A percentile compares a stretch with the other conserved stretches of the same genome.
Conservation (phyloP, 2,797 vertebrate genomes). For the Neosalanx taihuensis region DNA sequence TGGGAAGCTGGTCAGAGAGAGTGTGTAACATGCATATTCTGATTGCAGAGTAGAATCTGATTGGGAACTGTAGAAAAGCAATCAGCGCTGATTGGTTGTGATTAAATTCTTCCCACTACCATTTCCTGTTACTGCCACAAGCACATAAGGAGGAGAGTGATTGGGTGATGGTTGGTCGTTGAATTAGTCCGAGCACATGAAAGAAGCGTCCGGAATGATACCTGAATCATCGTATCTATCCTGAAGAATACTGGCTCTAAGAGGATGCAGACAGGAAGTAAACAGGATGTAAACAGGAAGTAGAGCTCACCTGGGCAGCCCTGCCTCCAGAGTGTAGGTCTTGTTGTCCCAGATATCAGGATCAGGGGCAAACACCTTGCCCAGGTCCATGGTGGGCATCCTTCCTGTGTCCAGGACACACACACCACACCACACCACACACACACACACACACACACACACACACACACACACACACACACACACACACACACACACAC, state of each 20-base stretch:
- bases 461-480: slow-evolving; percentile 34
- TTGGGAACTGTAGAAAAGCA: slow-evolving; percentile 36
- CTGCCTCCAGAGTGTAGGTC: slow-evolving; percentile 85
- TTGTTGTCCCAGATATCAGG: slow-evolving; percentile 93
- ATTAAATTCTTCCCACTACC: slow-evolving; percentile 37
- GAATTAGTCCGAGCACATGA: too few species aligned
- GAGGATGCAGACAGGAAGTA: too few species aligned
- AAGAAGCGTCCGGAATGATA: too few species aligned
- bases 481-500: slow-evolving; percentile 9
- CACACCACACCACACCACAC: slow-evolving; percentile 13
- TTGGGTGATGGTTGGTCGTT: not conserved
- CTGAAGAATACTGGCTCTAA: too few species aligned
- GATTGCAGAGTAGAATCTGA: slow-evolving; percentile 45
- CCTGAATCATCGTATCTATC: too few species aligned
- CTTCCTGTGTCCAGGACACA: slow-evolving; percentile 77
- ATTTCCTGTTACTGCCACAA: not conserved
- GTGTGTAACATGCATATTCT: slow-evolving; percentile 15
- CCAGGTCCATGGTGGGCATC: slow-evolving; percentile 76
- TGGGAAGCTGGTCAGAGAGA: not conserved
- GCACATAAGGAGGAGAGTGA: not conserved
- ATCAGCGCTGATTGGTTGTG: slow-evolving; percentile 33
- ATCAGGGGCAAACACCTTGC: slow-evolving; percentile 87
- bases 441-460: slow-evolving; percentile 14
- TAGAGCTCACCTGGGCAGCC: slow-evolving; percentile 78
- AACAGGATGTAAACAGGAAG: not conserved